Conservation (phyloP, 2,888 invertebrate genomes). For the Cyclophora punctaria region DNA sequence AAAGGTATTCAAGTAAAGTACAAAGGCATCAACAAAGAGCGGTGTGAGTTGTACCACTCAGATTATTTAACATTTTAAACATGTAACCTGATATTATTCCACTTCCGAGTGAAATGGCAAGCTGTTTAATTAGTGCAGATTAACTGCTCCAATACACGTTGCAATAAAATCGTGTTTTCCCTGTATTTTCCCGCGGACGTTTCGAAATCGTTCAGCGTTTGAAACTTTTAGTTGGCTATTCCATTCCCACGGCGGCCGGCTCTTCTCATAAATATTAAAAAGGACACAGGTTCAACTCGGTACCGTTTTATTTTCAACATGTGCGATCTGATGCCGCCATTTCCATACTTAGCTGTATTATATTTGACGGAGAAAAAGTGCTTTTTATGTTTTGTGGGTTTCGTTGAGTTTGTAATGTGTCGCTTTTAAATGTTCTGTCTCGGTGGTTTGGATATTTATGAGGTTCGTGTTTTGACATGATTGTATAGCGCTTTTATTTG, state of each 20-base stretch:
- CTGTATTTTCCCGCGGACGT: conserved; percentile 22
- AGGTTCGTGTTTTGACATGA: too few relatives aligned
- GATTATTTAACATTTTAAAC: too few relatives aligned
- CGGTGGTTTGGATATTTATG: too few relatives aligned
- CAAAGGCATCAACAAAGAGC: too few relatives aligned
- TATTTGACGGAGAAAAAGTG: conserved; percentile 17
- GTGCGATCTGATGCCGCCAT: conserved; percentile 29
- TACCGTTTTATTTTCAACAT: conserved; percentile 40
- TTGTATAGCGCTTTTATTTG: too few relatives aligned
- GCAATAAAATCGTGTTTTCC: conserved; percentile 30
- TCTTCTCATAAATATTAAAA: conserved; percentile 48
- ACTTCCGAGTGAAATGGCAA: background rate
- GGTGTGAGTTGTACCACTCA: too few relatives aligned
- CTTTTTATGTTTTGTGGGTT: conserved; percentile 10
- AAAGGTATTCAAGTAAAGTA: too few relatives aligned
- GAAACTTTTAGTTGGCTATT: conserved; percentile 43
- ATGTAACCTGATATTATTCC: background rate
- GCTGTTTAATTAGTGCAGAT: conserved; percentile 15
- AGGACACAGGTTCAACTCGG: conserved; percentile 33
- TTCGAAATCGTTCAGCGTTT: conserved; percentile 36
- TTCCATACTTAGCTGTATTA: conserved; percentile 26
- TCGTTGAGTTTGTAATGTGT: background rate
- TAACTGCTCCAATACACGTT: conserved; percentile 25
- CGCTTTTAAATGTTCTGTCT: background rate
- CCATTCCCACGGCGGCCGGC: conserved; percentile 24